These are phyloP conservation scores for Lacerta viridis DNA, from an alignment of 2,797 vertebrate species.

Conservation along the genomic window DNA sequence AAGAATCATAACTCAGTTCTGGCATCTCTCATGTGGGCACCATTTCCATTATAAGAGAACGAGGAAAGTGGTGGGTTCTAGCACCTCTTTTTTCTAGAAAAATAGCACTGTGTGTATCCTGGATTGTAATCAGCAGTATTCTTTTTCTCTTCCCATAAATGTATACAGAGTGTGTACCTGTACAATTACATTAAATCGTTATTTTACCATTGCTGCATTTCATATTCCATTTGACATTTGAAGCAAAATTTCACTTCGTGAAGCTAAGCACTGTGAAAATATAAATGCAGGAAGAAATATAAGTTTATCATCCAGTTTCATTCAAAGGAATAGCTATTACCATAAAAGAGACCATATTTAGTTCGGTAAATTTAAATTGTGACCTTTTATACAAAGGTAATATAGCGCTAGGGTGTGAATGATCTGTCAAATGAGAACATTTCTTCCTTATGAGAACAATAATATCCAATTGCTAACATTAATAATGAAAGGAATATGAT, in stretches of 20 bases:
- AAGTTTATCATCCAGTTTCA: constrained; percentile 62
- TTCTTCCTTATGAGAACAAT: constrained; percentile 38
- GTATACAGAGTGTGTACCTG: constrained; percentile 1
- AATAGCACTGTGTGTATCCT: too few species aligned
- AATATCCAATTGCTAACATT: constrained; percentile 8
- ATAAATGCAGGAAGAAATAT: constrained; percentile 68
- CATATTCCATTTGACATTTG: constrained; percentile 67
- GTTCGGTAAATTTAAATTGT: constrained; percentile 57
- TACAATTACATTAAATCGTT: constrained; percentile 58
- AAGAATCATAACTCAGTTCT: too few species aligned
- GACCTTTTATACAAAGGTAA: constrained; percentile 67
- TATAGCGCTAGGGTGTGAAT: constrained; percentile 49
- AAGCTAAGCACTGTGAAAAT: constrained; percentile 59
- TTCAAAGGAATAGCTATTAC: constrained; percentile 68
- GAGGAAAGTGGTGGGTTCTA: too few species aligned
- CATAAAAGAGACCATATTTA: constrained; percentile 60
- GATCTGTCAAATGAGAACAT: constrained; percentile 7
- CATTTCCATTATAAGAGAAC: too few species aligned
- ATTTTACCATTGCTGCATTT: constrained; percentile 57
- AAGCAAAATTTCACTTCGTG: constrained; percentile 40
- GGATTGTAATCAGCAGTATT: constrained; percentile 7
- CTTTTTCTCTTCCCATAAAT: constrained; percentile 44
- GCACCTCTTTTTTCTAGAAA: too few species aligned
- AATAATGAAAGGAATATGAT: constrained; percentile 30
- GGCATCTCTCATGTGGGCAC: too few species aligned